Conservation (phyloP, 2,797 vertebrate species). For the Eulemur coronatus region DNA sequence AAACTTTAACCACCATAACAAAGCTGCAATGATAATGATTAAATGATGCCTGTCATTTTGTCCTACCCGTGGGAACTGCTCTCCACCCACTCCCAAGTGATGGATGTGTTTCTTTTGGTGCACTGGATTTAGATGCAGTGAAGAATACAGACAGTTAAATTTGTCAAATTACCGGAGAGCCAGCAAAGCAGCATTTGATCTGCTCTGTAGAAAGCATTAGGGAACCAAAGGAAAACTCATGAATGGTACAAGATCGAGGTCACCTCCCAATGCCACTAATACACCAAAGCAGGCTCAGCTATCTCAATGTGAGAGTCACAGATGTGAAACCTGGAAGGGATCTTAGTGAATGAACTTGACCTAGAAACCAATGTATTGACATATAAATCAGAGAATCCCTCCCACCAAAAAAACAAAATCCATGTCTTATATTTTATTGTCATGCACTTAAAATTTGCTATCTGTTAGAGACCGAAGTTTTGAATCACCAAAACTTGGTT, state of each 20-base stretch:
- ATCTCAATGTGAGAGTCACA: not conserved
- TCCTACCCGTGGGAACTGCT: not conserved
- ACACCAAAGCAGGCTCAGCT: not conserved
- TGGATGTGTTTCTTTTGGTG: not conserved
- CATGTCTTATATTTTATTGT: not conserved
- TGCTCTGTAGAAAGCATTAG: not conserved
- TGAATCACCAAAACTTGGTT: not conserved
- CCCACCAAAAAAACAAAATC: not conserved
- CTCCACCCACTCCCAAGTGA: not conserved
- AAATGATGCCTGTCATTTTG: not conserved
- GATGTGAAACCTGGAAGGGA: not conserved
- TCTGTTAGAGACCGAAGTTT: not conserved
- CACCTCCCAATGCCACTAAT: not conserved
- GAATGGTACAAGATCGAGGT: not conserved
- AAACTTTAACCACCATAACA: conserved; percentile 15
- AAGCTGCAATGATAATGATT: not conserved
- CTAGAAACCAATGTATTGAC: not conserved
- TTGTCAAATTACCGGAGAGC: conserved; percentile 51
- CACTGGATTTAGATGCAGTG: conserved; percentile 10
- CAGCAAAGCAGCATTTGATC: conserved; percentile 50
- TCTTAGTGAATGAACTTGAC: not conserved
- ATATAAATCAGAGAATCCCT: not conserved
- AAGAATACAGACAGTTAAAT: conserved; percentile 39
- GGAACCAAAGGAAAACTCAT: not conserved
- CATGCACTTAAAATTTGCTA: not conserved